A percentile compares a stretch with the other conserved stretches of the same genome.
Conservation (phyloP, 92 coral and sea anemone species). For the Epizoanthus illoricatus region DNA sequence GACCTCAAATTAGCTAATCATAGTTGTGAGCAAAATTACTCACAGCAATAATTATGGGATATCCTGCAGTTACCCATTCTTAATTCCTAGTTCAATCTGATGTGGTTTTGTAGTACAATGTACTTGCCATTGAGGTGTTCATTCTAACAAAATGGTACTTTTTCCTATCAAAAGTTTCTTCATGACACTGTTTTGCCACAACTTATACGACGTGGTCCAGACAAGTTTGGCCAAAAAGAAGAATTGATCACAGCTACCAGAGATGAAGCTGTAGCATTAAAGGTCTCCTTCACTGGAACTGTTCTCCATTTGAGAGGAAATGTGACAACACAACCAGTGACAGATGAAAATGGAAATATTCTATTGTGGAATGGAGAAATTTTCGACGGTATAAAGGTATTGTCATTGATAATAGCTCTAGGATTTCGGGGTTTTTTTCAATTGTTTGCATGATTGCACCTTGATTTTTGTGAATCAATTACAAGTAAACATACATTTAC, state of each 20-base stretch:
- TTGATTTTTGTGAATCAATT: too few relatives aligned
- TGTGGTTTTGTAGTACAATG: neutral
- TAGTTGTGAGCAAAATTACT: too few relatives aligned
- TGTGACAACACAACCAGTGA: conserved; percentile 75
- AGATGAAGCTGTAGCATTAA: conserved; percentile 17
- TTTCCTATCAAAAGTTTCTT: conserved; percentile 42
- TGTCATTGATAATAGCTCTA: too few relatives aligned
- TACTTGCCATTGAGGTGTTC: too few relatives aligned
- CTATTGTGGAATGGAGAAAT: conserved; percentile 98
- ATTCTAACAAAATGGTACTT: neutral
- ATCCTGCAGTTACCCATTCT: too few relatives aligned
- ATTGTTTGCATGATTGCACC: too few relatives aligned
- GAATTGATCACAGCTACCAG: conserved; percentile 1
- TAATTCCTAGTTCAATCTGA: too few relatives aligned
- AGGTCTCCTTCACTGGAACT: conserved; percentile 56
- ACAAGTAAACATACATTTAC: too few relatives aligned
- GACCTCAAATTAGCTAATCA: too few relatives aligned
- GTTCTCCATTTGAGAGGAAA: conserved; percentile 91
- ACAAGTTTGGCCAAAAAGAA: conserved; percentile 41
- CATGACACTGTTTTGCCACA: conserved; percentile 53
- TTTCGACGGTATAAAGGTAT: conserved; percentile 85
- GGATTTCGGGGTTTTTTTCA: neutral
- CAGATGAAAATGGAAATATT: conserved; percentile 71
- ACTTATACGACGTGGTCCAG: conserved; percentile 87
- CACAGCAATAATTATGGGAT: too few relatives aligned